Conservation (phyloP, 2,888 invertebrate species). For the Latheticus oryzae region DNA sequence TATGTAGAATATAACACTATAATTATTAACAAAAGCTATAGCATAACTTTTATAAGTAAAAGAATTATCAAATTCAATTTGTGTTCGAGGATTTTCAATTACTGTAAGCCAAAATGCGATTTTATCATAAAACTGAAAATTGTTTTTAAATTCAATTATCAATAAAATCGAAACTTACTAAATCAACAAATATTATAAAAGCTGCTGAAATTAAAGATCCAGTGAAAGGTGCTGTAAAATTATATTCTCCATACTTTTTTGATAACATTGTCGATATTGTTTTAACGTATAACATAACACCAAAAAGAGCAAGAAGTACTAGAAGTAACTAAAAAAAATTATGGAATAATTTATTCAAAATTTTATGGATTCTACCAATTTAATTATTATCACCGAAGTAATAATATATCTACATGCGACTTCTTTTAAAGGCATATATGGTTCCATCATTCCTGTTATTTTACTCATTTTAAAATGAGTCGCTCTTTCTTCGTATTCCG, state of each 20-base stretch:
- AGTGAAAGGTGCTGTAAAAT: conserved; percentile 47
- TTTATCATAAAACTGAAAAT: conserved; percentile 51
- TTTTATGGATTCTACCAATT: too few relatives aligned
- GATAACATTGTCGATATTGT: conserved; percentile 44
- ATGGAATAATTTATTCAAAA: too few relatives aligned
- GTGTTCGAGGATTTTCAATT: conserved; percentile 62
- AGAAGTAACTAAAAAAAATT: conserved; percentile 48
- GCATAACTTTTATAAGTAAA: conserved; percentile 62
- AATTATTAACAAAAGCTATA: conserved; percentile 61
- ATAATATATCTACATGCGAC: too few relatives aligned
- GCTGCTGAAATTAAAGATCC: conserved; percentile 52
- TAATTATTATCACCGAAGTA: too few relatives aligned
- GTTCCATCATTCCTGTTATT: conserved; percentile 42
- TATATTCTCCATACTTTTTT: too few relatives aligned
- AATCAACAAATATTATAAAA: conserved; percentile 56
- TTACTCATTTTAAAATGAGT: conserved; percentile 37
- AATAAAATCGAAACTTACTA: too few relatives aligned
- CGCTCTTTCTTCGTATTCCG: conserved; percentile 41
- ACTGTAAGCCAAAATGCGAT: conserved; percentile 58
- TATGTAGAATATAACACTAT: conserved; percentile 59
- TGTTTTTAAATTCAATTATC: conserved; percentile 1
- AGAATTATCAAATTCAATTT: conserved; percentile 59
- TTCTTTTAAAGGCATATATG: conserved; percentile 42
- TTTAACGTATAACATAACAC: conserved; percentile 52
- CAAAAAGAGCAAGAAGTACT: conserved; percentile 49